Evolutionary conservation across 1,140 invertebrate genomes (phyloP).

Genomic region (Druon quercuslanigerum): DNA sequence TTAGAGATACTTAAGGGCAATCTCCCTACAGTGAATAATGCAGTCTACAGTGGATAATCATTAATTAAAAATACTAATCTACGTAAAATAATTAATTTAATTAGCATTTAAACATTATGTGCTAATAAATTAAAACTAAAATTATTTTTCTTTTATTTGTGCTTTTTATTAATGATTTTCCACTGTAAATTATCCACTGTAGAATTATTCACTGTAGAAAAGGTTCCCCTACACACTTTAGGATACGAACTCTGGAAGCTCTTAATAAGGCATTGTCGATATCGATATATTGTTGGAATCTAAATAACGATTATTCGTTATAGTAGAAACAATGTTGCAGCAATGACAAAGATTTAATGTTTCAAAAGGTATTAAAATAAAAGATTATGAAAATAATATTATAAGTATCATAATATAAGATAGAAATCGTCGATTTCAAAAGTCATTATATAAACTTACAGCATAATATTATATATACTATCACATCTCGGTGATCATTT

Average conservation of each 20-base stretch:
- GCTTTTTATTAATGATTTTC: no score
- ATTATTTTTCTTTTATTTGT: no score
- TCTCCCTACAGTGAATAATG: no score
- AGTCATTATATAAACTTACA: constrained; percentile 33
- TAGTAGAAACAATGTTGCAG: constrained; percentile 28
- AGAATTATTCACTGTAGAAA: no score
- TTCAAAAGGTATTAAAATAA: constrained; percentile 38
- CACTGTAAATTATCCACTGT: no score
- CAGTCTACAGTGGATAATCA: no score
- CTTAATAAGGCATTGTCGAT: constrained; percentile 29
- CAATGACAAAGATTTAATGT: constrained; percentile 42
- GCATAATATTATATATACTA: background rate
- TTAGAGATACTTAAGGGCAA: constrained; percentile 29
- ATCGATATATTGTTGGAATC: constrained; percentile 33
- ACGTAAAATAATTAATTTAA: no score
- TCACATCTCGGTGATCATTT: constrained; percentile 29
- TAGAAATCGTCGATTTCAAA: constrained; percentile 36
- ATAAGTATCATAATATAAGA: constrained; percentile 30
- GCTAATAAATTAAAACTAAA: no score
- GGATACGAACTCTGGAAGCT: constrained; percentile 16
- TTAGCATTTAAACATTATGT: no score
- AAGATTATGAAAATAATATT: constrained; percentile 33
- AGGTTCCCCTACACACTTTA: background rate
- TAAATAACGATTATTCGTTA: constrained; percentile 32
- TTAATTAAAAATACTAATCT: no score